Conservation (phyloP, 2,113 vertebrate genomes). For the Ceyx cyanopectus region DNA sequence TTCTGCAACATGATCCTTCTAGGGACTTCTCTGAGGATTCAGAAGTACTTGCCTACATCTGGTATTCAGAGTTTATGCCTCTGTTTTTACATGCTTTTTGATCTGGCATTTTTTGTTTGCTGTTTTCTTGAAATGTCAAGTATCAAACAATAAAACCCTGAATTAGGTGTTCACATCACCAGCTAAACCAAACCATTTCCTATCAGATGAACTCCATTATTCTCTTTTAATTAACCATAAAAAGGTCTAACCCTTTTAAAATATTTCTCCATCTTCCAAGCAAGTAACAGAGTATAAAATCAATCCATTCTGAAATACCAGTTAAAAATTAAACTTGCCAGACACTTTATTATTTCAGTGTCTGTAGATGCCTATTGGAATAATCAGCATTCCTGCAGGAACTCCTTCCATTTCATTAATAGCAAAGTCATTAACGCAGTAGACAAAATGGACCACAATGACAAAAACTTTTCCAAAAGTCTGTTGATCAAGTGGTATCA, state of each 20-base stretch:
- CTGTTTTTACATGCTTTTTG: background rate
- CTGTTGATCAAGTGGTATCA: background rate
- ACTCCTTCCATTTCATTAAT: background rate
- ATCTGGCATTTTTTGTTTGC: background rate
- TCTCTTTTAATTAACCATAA: background rate
- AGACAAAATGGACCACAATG: background rate
- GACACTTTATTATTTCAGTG: background rate
- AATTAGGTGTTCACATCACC: background rate
- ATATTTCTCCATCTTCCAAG: background rate
- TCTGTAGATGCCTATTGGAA: background rate
- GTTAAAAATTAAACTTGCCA: conserved; percentile 3
- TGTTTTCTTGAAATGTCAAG: background rate
- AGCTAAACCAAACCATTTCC: background rate
- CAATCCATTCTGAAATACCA: background rate
- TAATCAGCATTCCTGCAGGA: background rate
- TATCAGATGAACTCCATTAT: background rate
- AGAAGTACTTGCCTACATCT: background rate
- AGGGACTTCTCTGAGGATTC: background rate
- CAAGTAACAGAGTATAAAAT: background rate
- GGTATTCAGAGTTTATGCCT: background rate
- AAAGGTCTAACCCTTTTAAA: background rate
- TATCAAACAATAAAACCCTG: background rate
- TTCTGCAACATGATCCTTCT: background rate
- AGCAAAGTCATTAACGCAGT: background rate
- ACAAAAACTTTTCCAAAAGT: background rate